phyloP scores from a whole-genome alignment of 2,113 vertebrate genomes.

The Reinhardtius hippoglossoides region DNA sequence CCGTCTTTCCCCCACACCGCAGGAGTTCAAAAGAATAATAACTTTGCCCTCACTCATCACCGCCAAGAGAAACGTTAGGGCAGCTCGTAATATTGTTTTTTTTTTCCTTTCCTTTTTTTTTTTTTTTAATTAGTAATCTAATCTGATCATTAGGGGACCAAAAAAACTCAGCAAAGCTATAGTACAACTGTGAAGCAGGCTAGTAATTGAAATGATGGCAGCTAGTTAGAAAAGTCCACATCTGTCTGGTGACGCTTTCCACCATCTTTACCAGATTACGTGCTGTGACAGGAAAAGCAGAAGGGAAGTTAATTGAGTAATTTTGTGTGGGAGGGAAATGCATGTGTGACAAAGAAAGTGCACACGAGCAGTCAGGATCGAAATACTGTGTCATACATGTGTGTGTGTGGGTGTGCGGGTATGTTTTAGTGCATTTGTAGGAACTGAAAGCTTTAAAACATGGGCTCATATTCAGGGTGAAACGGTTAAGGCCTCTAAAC shows the following conservation, averaged over 20 bases:
- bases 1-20: constrained; percentile 79
- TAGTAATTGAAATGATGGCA: constrained; percentile 70
- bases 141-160: constrained; percentile 81
- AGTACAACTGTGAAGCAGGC: constrained; percentile 60
- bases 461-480: not conserved
- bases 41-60: constrained; percentile 84
- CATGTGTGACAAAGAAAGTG: constrained; percentile 28
- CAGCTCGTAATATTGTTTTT: constrained; percentile 81
- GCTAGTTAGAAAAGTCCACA: constrained; percentile 60
- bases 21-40: constrained; percentile 87
- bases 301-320: constrained; percentile 42
- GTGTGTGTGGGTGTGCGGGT: not conserved
- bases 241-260: constrained; percentile 63
- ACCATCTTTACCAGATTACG: constrained; percentile 45
- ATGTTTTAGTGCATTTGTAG: constrained; percentile 6
- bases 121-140: constrained; percentile 83
- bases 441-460: constrained; percentile 17
- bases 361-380: constrained; percentile 29
- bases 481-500: constrained; percentile 22
- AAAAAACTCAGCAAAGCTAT: constrained; percentile 52
- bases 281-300: constrained; percentile 60
- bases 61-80: constrained; percentile 84
- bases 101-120: constrained; percentile 32
- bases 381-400: constrained; percentile 5
- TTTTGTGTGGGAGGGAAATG: constrained; percentile 25